A percentile compares a stretch with the other conserved stretches of the same genome.
Conservation (phyloP, 1,140 invertebrate genomes). For the Drosophila lowei region DNA sequence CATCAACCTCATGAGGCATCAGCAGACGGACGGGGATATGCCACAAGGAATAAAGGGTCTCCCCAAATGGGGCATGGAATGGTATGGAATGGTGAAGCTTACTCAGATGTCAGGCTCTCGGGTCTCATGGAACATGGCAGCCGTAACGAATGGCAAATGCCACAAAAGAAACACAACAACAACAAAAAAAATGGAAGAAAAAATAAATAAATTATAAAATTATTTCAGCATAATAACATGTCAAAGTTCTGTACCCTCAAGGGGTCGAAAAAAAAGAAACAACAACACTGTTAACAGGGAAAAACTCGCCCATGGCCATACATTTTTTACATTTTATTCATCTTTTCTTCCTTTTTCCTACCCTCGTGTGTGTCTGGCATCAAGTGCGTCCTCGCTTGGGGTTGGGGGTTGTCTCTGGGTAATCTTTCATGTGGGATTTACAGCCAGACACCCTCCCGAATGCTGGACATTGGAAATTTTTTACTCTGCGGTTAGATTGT, state of each 20-base stretch:
- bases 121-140: slow-evolving; percentile 49
- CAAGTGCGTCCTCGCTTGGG: too few species aligned
- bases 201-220: slow-evolving; percentile 83
- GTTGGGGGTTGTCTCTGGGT: slow-evolving; percentile 26
- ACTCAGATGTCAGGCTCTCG: slow-evolving; percentile 43
- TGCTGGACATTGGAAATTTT: slow-evolving; percentile 49
- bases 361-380: slow-evolving; percentile 23
- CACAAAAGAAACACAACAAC: slow-evolving; percentile 21
- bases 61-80: slow-evolving; percentile 31
- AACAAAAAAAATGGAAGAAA: slow-evolving; percentile 21
- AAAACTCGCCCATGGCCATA: slow-evolving; percentile 37
- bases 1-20: slow-evolving; percentile 1
- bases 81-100: slow-evolving; percentile 31
- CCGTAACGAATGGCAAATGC: slow-evolving; percentile 55
- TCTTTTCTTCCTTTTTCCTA: slow-evolving; percentile 25
- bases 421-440: slow-evolving; percentile 75
- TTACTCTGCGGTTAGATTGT: slow-evolving; percentile 35
- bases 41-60: slow-evolving; percentile 38
- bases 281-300: slow-evolving; percentile 58
- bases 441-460: slow-evolving; percentile 64
- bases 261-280: slow-evolving; percentile 49
- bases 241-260: slow-evolving; percentile 50
- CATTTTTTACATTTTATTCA: slow-evolving; percentile 72
- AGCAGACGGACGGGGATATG: slow-evolving; percentile 29
- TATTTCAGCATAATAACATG: slow-evolving; percentile 78